A percentile compares a stretch with the other conserved stretches of the same genome.
Evolutionary conservation across 1,140 invertebrate genomes (phyloP).

Genomic region (Sarcophaga peregrina): DNA sequence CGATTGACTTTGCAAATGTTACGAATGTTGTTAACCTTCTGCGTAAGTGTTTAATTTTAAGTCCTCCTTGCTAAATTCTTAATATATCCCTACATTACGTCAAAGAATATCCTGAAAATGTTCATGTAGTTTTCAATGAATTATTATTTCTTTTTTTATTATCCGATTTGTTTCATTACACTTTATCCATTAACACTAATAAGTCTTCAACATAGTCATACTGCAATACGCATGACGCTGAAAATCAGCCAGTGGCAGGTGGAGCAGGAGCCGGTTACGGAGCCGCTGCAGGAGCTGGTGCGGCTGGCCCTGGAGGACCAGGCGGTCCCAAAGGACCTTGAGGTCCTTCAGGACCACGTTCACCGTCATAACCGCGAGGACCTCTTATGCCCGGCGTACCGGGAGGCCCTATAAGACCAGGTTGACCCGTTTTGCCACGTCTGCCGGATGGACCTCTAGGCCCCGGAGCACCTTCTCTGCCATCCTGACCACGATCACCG

Average conservation of each 20-base stretch:
- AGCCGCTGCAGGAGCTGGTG: neutral
- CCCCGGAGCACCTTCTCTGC: conserved; percentile 31
- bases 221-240: neutral
- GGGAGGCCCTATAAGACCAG: conserved; percentile 34
- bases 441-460: conserved; percentile 42
- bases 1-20: too few relatives aligned
- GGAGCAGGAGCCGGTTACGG: neutral
- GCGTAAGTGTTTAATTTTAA: too few relatives aligned
- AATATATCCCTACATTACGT: too few relatives aligned
- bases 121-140: too few relatives aligned
- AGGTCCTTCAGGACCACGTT: conserved; percentile 12
- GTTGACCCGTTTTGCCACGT: conserved; percentile 37
- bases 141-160: too few relatives aligned
- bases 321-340: conserved; percentile 43
- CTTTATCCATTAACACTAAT: too few relatives aligned
- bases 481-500: conserved; percentile 9
- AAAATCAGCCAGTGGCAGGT: neutral
- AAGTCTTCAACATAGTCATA: neutral
- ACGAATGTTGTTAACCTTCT: too few relatives aligned
- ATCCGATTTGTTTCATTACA: too few relatives aligned
- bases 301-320: conserved; percentile 46
- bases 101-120: too few relatives aligned
- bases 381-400: conserved; percentile 33
- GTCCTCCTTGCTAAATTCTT: too few relatives aligned
- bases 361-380: neutral